Percentiles rank a stretch among this genome's conserved stretches.
Conservation (phyloP, 1,140 invertebrate species). For the Marisa cornuarietis region DNA sequence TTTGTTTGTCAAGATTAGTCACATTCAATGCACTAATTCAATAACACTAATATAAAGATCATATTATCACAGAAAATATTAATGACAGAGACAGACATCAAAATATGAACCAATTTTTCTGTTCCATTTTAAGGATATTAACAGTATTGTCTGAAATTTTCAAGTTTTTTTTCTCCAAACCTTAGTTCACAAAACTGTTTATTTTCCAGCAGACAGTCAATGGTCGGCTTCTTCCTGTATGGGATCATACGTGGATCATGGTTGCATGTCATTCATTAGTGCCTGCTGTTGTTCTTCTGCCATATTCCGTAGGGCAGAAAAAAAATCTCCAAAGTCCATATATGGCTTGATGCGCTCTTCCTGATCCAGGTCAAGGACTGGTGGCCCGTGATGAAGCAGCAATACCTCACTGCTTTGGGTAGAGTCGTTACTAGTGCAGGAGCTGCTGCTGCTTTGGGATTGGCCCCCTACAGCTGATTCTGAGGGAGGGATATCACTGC, state of each 20-base stretch:
- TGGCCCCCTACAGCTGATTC: slow-evolving; percentile 12
- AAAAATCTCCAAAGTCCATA: slow-evolving; percentile 87
- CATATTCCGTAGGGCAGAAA: slow-evolving; percentile 75
- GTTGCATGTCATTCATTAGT: slow-evolving; percentile 53
- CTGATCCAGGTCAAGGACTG: slow-evolving; percentile 67
- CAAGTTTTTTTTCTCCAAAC: too few relatives aligned
- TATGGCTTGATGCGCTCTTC: slow-evolving; percentile 79
- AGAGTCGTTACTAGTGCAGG: slow-evolving; percentile 47
- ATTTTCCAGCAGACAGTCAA: slow-evolving; percentile 3
- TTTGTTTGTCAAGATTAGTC: too few relatives aligned
- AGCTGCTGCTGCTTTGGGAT: slow-evolving; percentile 47
- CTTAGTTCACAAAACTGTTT: background rate
- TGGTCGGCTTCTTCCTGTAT: slow-evolving; percentile 53
- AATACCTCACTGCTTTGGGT: slow-evolving; percentile 55
- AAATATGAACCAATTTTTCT: too few relatives aligned
- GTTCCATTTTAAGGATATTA: too few relatives aligned
- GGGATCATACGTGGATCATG: slow-evolving; percentile 59
- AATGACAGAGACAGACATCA: too few relatives aligned
- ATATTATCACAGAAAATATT: too few relatives aligned
- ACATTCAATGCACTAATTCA: too few relatives aligned
- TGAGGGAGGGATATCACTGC: slow-evolving; percentile 2
- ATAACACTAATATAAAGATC: too few relatives aligned
- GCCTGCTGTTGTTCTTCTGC: slow-evolving; percentile 54
- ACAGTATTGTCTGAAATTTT: too few relatives aligned
- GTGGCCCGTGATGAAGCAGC: slow-evolving; percentile 44